Percentiles rank a stretch among this genome's conserved stretches.
Conservation (phyloP, 1,140 invertebrate genomes). For the Euura lappo region DNA sequence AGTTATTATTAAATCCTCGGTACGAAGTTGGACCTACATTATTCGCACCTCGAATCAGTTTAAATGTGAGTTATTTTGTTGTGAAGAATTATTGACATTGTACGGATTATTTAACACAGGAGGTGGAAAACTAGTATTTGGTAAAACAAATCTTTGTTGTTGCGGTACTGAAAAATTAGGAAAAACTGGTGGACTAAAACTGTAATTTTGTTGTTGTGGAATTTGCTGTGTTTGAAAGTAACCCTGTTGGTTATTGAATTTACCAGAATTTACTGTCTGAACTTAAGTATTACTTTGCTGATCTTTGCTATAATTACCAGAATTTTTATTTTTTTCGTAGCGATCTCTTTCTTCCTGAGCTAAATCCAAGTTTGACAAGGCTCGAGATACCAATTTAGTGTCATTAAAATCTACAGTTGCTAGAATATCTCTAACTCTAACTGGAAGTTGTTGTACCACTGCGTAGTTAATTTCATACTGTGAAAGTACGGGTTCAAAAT, state of each 20-base stretch:
- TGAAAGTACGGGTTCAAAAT: constrained; percentile 11
- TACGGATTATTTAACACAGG: neutral
- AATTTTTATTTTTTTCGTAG: neutral
- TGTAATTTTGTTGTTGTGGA: neutral
- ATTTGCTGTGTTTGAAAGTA: neutral
- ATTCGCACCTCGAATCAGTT: neutral
- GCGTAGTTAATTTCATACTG: constrained; percentile 19
- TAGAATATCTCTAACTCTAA: constrained; percentile 17
- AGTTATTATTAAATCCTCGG: neutral
- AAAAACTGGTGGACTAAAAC: too few species aligned
- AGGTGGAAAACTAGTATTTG: neutral
- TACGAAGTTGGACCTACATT: neutral
- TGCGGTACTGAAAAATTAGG: neutral
- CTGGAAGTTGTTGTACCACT: constrained; percentile 20
- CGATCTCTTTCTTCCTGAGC: constrained; percentile 1
- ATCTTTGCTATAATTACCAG: neutral
- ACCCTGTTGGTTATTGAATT: neutral
- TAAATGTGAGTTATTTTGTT: neutral
- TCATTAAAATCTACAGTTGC: constrained; percentile 15
- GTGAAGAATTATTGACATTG: neutral
- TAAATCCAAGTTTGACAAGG: constrained; percentile 14
- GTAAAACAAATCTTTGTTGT: neutral
- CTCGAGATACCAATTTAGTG: neutral
- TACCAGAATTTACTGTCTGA: neutral
- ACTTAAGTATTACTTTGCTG: too few species aligned